Evolutionary conservation across 1,140 invertebrate species (phyloP).

Genomic region (Cotesia chilonis): DNA sequence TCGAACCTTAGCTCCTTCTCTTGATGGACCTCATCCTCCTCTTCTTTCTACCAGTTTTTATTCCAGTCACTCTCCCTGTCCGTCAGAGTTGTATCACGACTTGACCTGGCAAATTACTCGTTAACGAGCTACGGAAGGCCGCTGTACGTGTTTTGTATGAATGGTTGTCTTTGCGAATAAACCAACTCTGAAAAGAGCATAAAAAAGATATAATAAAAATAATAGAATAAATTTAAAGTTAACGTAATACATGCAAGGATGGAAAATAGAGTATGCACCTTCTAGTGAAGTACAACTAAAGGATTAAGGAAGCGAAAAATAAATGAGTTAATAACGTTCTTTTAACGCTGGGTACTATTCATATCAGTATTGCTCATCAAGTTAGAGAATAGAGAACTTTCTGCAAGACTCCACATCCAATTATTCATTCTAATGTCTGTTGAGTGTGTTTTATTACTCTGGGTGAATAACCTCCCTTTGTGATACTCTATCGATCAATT

Average conservation of each 20-base stretch:
- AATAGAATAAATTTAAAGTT: neutral
- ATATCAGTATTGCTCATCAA: constrained; percentile 21
- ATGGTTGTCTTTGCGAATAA: constrained; percentile 46
- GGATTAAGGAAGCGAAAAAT: neutral
- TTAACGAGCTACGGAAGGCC: constrained; percentile 40
- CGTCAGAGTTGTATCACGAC: constrained; percentile 27
- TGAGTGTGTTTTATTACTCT: neutral
- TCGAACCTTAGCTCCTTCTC: neutral
- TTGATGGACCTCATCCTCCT: too few relatives aligned
- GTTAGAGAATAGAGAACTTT: constrained; percentile 5
- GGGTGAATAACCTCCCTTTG: constrained; percentile 17
- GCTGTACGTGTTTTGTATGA: constrained; percentile 42
- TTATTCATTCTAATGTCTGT: constrained; percentile 19
- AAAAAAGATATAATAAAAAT: constrained; percentile 13
- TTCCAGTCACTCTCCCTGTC: constrained; percentile 40
- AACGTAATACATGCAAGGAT: too few relatives aligned
- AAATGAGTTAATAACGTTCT: neutral
- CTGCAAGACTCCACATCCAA: constrained; percentile 18
- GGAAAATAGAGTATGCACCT: too few relatives aligned
- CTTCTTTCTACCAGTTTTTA: constrained; percentile 43
- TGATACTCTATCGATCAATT: constrained; percentile 24
- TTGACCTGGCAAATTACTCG: constrained; percentile 41
- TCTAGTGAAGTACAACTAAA: too few relatives aligned
- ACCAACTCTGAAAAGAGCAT: constrained; percentile 30
- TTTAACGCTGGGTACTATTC: neutral